Evolutionary conservation across 2,113 vertebrate species (phyloP).

Genomic region (Nibea albiflora): DNA sequence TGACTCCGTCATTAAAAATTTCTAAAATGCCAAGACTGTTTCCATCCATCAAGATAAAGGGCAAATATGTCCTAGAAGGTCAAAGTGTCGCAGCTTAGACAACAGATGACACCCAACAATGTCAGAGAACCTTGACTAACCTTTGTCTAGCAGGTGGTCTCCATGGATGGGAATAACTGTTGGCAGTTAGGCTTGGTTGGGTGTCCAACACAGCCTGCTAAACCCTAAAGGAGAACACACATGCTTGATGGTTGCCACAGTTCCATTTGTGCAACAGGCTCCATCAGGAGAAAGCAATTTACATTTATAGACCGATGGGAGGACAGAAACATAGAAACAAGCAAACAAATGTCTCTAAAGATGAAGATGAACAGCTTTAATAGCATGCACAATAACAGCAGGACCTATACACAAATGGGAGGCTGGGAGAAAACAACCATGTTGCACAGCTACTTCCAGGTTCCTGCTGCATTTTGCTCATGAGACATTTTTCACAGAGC

Average conservation of each 20-base stretch:
- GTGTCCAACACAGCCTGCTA: slow-evolving; percentile 1
- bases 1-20: slow-evolving; percentile 15
- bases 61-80: slow-evolving; percentile 48
- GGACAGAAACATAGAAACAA: not conserved
- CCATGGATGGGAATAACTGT: slow-evolving; percentile 19
- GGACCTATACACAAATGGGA: not conserved
- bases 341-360: not conserved
- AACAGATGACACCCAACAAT: slow-evolving; percentile 28
- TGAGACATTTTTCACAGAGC: slow-evolving; percentile 11
- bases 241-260: not conserved
- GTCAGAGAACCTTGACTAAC: slow-evolving; percentile 44
- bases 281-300: not conserved
- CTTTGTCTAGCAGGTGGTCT: slow-evolving; percentile 53
- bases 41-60: slow-evolving; percentile 40
- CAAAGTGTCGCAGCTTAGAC: slow-evolving; percentile 24
- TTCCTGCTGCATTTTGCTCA: slow-evolving; percentile 12
- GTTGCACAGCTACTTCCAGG: not conserved
- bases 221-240: not conserved
- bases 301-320: not conserved
- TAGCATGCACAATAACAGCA: not conserved
- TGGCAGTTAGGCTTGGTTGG: slow-evolving; percentile 31
- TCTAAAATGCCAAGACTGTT: slow-evolving; percentile 48
- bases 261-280: not conserved
- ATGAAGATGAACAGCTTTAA: slow-evolving; percentile 8
- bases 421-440: not conserved